These are phyloP conservation scores for Myanophis thanlyinensis DNA, from an alignment of 2,113 vertebrate genomes.

Conservation along the genomic window DNA sequence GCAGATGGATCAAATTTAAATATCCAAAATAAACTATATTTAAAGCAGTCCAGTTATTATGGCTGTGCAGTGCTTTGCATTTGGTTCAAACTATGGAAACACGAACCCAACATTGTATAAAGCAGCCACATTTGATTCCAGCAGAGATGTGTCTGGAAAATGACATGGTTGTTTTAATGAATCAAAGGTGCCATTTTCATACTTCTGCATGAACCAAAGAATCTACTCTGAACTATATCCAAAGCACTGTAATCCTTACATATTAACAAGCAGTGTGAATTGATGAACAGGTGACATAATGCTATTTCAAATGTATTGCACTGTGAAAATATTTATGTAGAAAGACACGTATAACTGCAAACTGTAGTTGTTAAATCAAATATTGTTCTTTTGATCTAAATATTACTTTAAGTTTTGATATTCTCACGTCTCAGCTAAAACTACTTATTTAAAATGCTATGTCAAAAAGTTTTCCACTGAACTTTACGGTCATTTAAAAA, in stretches of 20 bases:
- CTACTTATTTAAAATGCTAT: background rate
- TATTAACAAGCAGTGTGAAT: background rate
- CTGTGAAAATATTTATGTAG: background rate
- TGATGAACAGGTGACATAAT: background rate
- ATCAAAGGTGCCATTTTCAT: background rate
- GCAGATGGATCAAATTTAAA: background rate
- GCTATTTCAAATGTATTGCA: background rate
- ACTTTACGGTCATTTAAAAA: background rate
- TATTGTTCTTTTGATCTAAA: background rate
- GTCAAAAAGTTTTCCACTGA: slow-evolving; percentile 5
- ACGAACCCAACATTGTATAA: background rate
- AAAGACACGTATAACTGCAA: background rate
- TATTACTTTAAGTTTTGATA: background rate
- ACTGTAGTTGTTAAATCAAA: background rate
- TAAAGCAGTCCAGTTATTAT: background rate
- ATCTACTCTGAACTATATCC: background rate
- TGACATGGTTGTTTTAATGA: background rate
- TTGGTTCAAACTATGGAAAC: background rate
- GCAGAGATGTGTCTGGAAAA: background rate
- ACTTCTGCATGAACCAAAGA: background rate
- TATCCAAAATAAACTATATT: background rate
- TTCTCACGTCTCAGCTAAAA: background rate
- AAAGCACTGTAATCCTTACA: background rate
- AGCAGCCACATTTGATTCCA: background rate
- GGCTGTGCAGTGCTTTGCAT: background rate